A percentile compares a stretch with the other conserved stretches of the same genome.
Conservation (phyloP, 2,797 vertebrate species). For the Vultur gryphus region DNA sequence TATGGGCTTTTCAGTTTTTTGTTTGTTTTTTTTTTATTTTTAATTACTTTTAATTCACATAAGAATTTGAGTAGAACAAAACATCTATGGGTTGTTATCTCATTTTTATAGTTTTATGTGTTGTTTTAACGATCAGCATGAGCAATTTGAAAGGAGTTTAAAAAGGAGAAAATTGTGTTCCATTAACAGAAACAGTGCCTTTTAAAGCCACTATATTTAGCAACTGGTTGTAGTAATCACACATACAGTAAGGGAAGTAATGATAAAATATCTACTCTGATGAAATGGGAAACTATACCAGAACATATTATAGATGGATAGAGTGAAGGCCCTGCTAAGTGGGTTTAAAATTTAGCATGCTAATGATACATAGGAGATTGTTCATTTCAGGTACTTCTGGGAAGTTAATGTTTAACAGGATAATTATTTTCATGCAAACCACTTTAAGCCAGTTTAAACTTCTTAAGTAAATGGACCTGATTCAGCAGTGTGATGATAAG, state of each 20-base stretch:
- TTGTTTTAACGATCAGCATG: background rate
- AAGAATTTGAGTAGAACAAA: background rate
- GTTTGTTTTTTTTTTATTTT: background rate
- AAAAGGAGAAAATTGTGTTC: background rate
- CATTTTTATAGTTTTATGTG: background rate
- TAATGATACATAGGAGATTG: background rate
- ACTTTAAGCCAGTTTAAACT: background rate
- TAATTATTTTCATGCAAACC: background rate
- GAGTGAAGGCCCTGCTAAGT: background rate
- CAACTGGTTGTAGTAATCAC: background rate
- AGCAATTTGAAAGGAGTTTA: background rate
- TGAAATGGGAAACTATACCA: background rate
- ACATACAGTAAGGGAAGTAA: background rate
- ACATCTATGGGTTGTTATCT: background rate
- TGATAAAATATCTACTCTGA: background rate
- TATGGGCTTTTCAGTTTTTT: background rate
- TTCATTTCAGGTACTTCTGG: background rate
- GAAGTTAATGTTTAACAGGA: background rate
- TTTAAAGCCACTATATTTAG: background rate
- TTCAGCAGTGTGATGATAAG: background rate
- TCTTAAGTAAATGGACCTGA: background rate
- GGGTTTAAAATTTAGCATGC: background rate
- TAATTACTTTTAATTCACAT: background rate
- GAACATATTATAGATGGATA: background rate
- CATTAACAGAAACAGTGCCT: background rate